Evolutionary conservation across 1,140 invertebrate species (phyloP), one percentile per base, ranked within the genome.

Genomic region (Plodia interpunctella): DNA sequence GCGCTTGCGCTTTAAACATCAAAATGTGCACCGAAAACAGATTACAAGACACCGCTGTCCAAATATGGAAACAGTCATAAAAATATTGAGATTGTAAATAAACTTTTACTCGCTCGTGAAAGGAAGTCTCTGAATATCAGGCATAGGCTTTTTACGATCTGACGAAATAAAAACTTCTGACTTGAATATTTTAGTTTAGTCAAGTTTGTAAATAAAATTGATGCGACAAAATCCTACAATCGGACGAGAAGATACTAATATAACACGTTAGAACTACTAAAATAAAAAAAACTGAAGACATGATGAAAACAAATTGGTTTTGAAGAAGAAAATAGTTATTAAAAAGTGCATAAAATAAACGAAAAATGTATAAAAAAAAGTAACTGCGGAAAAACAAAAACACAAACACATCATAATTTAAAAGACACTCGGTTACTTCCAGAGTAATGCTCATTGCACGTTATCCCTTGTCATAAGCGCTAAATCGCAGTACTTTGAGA

Each of bases 31-130:
- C 15, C 13, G 15, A 17, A 2, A 15, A 15, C 38, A n/a, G 38
- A 44, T 15, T 44, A 15, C 13, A 44, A 44, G 15, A 15, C 15
- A n/a, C 15, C 38, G 13, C 13, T 6, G n/a, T 4, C 13, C 38
- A 15, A 44, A 44, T 44, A 44, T 44, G 38, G 38, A 15, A 44
- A 44, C 38, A 0, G 15, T 44, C 38, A 6, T 44, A 44, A 44
- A 44, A 44, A 15, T 44, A 44, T 44, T n/a, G n/a, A n/a, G n/a
- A n/a, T n/a, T 44, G 38, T 44, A 44, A 44, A 44, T 44, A 44
- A 44, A 44, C 38, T 44, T 44, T 44, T 44, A 44, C 38, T 44
- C 6, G 38, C 13, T 44, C 38, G 38, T 44, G 15, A 44, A 44
- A 44, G 38, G 38, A 44, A 44, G 15, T 44, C 38, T 44, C 10